Evolutionary conservation across 2,888 invertebrate species (phyloP).

Genomic region (Charanyca ferruginea): DNA sequence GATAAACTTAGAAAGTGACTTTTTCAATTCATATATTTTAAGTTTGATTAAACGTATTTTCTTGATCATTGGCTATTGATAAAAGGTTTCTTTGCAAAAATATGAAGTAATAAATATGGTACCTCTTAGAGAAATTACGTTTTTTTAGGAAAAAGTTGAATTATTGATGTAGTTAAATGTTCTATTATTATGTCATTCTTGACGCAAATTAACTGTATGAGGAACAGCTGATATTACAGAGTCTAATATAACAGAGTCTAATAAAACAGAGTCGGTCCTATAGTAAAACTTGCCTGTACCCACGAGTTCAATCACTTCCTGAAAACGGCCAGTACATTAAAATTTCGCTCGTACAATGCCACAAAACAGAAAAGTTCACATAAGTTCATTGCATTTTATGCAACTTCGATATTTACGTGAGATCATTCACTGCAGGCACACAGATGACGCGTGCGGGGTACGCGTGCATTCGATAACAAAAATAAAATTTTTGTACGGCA

Average conservation of each 20-base stretch:
- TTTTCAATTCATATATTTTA: too few relatives aligned
- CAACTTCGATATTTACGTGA: conserved; percentile 11
- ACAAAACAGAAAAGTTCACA: conserved; percentile 23
- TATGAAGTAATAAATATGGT: too few relatives aligned
- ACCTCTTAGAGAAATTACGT: too few relatives aligned
- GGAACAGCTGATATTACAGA: neutral
- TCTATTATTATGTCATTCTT: too few relatives aligned
- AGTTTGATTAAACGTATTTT: too few relatives aligned
- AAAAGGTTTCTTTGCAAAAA: too few relatives aligned
- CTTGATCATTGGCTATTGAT: too few relatives aligned
- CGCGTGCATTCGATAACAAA: conserved; percentile 39
- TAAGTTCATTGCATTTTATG: conserved; percentile 31
- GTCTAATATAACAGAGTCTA: neutral
- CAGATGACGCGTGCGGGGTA: conserved; percentile 8
- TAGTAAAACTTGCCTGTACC: neutral
- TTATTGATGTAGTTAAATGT: too few relatives aligned
- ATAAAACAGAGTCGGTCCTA: neutral
- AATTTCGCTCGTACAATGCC: neutral
- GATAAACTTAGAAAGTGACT: too few relatives aligned
- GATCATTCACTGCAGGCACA: conserved; percentile 26
- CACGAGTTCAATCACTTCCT: neutral
- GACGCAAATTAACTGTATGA: too few relatives aligned
- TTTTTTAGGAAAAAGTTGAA: too few relatives aligned
- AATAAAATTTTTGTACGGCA: conserved; percentile 44
- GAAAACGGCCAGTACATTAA: neutral